Percentiles rank a stretch among this genome's conserved stretches.
Evolutionary conservation across 2,888 invertebrate genomes (phyloP).

Genomic region (Podotricha telesiphe): DNA sequence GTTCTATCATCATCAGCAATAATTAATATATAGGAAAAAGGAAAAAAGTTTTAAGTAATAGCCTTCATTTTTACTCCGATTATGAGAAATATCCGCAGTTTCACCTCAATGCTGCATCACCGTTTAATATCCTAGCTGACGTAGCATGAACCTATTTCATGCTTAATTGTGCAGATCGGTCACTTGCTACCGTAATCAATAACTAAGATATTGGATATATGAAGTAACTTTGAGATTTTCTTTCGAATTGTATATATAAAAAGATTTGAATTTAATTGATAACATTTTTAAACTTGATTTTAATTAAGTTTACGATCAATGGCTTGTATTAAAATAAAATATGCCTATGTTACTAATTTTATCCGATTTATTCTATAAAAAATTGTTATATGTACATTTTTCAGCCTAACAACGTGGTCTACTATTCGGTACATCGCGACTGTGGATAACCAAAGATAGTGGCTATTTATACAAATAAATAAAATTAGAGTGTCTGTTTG

Average conservation of each 20-base stretch:
- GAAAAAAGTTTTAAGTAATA: neutral
- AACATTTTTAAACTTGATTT: no score
- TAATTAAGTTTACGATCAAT: no score
- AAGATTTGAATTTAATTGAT: neutral
- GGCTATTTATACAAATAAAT: no score
- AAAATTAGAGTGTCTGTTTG: no score
- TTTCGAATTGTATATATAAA: neutral
- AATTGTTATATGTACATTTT: no score
- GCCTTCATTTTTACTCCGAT: slow-evolving; percentile 9
- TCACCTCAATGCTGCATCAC: slow-evolving; percentile 24
- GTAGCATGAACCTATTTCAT: slow-evolving; percentile 58
- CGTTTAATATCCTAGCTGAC: slow-evolving; percentile 44
- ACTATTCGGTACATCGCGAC: no score
- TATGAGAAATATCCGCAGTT: slow-evolving; percentile 18
- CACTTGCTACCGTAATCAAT: slow-evolving; percentile 25
- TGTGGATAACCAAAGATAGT: no score
- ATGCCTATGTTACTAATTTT: no score
- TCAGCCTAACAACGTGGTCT: no score
- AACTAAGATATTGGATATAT: slow-evolving; percentile 23
- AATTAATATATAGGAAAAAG: neutral
- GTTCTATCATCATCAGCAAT: neutral
- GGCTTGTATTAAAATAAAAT: no score
- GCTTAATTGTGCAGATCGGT: slow-evolving; percentile 53
- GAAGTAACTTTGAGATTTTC: neutral
- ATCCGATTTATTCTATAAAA: no score